Base-by-base conservation (phyloP, 2,113 vertebrate genomes). In the Recurvirostra avosetta region DNA sequence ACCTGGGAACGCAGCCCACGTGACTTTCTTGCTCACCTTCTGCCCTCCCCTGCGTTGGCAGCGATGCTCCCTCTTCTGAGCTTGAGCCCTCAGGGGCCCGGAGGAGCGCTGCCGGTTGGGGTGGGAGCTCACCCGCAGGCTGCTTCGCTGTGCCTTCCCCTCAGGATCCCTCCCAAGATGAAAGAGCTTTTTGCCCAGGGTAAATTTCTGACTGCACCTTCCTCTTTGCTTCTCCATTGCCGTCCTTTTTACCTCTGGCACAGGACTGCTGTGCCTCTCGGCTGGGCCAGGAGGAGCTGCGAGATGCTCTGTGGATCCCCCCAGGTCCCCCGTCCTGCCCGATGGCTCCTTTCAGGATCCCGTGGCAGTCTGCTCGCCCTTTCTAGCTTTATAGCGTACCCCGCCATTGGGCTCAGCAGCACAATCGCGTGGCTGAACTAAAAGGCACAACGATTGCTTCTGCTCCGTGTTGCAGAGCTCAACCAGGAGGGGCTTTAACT, bases 1-100 rank as follows among this genome's bases (percentile, higher is more conserved):
- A 65, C 58, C 27, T 1, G 1, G 63, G 36, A 52, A 21, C 1
- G 0, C 45, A 15, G 58, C 45, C 16, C 5, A 4, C 22, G 2
- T 18, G 12, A 34, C 34, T 53, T 83, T 29, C 3, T 36, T 49
- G 43, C 16, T 65, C 19, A 22, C 11, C 52, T 78, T 49, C 22
- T 84, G 34, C 29, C 21, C 25, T 67, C 13, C 49, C 8, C 32
- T 68, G 36, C 80, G 34, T 26, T 30, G 55, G 30, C 34, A 52
- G 34, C 2, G 2, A 23, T 20, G 45, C 25, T 76, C 3, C 15
- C 30, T 45, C 6, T 55, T 52, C 52, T 25, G n/a, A 53, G 18
- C 21, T 22, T n/a, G 21, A 66, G 45, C 47, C 21, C 52, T 40
- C 26, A 21, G 71, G 32, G n/a, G 22, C 22, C 15, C 1, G 1